Conservation (phyloP, 2,113 vertebrate genomes). For the Enhydra lutris region DNA sequence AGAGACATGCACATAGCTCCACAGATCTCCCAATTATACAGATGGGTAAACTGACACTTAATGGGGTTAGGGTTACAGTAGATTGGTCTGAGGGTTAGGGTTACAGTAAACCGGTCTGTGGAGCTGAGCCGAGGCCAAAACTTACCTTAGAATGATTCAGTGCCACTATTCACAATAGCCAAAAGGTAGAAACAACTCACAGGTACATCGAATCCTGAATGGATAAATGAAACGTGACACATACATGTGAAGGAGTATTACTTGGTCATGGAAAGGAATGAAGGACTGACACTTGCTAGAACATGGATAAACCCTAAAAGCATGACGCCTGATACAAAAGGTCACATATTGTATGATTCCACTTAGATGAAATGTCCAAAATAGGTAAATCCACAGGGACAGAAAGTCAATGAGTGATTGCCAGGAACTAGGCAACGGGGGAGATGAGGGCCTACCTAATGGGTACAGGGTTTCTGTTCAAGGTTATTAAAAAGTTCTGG, state of each 20-base stretch:
- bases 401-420: background rate
- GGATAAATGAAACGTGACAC: background rate
- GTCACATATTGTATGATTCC: background rate
- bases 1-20: accelerated
- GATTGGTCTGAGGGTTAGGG: background rate
- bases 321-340: background rate
- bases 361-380: background rate
- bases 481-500: background rate
- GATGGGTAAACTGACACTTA: background rate
- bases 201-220: background rate
- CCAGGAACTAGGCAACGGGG: background rate
- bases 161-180: background rate
- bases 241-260: background rate
- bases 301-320: background rate
- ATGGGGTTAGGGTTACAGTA: background rate
- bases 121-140: background rate
- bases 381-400: background rate
- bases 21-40: background rate
- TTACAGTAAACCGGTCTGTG: background rate
- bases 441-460: background rate
- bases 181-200: background rate
- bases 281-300: background rate
- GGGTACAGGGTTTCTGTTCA: background rate
- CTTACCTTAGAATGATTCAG: background rate
- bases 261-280: background rate